Evolutionary conservation across 1,140 invertebrate genomes (phyloP).

Genomic region (Trichonephila clavata): DNA sequence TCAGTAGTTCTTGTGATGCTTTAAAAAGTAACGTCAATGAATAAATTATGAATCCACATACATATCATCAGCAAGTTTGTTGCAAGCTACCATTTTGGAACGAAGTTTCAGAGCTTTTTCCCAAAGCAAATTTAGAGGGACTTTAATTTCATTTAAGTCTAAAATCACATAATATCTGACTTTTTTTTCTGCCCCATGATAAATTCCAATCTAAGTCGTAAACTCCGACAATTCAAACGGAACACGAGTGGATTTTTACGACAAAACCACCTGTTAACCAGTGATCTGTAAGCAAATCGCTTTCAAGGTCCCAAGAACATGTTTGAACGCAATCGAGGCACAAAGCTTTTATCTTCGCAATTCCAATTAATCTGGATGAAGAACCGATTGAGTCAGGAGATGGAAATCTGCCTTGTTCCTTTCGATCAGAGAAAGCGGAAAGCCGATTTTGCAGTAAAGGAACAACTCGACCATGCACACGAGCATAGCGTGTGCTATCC

Average conservation of each 20-base stretch:
- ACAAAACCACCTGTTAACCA: conserved; percentile 15
- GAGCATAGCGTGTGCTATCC: not conserved
- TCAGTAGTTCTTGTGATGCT: too few species aligned
- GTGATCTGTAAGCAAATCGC: conserved; percentile 8
- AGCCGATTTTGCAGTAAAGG: conserved; percentile 32
- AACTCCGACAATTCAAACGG: too few species aligned
- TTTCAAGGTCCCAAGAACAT: not conserved
- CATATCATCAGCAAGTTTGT: not conserved
- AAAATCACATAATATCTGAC: too few species aligned
- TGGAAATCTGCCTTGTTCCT: conserved; percentile 30
- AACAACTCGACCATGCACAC: not conserved
- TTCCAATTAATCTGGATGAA: conserved; percentile 29
- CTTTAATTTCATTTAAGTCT: too few species aligned
- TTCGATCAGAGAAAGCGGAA: not conserved
- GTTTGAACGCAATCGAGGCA: not conserved
- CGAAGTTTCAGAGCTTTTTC: too few species aligned
- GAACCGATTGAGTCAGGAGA: conserved; percentile 20
- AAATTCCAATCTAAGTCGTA: too few species aligned
- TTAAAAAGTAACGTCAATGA: too few species aligned
- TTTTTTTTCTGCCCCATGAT: too few species aligned
- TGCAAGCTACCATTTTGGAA: not conserved
- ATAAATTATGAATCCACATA: too few species aligned
- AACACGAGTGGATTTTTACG: not conserved
- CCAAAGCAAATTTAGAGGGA: too few species aligned
- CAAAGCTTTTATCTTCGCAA: conserved; percentile 25